Evolutionary conservation across 2,113 vertebrate genomes (phyloP).

Genomic region (Bolborhynchus lineola): DNA sequence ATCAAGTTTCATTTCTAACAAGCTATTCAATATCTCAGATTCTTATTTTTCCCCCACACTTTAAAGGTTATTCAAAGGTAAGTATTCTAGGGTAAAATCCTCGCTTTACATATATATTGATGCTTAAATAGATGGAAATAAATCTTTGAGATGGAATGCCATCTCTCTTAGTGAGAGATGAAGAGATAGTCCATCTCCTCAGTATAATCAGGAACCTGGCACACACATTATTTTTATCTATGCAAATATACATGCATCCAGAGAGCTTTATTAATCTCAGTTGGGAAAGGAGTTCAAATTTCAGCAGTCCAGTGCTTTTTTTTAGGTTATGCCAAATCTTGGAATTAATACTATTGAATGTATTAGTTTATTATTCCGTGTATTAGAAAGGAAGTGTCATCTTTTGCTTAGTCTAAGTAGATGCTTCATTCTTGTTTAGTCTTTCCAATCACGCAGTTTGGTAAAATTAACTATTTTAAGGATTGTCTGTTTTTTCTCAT

Average conservation of each 20-base stretch:
- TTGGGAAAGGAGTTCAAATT: not conserved
- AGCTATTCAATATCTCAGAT: not conserved
- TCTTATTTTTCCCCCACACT: not conserved
- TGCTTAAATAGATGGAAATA: not conserved
- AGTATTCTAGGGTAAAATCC: not conserved
- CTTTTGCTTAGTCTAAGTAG: not conserved
- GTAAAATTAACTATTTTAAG: not conserved
- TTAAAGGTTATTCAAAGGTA: not conserved
- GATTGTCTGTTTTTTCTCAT: not conserved
- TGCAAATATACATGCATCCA: not conserved
- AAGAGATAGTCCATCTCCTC: not conserved
- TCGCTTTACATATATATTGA: not conserved
- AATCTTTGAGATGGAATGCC: not conserved
- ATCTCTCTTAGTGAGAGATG: not conserved
- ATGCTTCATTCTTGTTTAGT: not conserved
- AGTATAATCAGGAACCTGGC: not conserved
- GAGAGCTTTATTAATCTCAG: not conserved
- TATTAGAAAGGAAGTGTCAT: not conserved
- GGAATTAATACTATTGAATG: not conserved
- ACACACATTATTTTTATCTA: not conserved
- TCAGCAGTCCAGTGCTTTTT: not conserved
- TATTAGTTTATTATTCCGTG: not conserved
- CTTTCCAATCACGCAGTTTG: not conserved
- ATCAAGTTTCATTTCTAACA: not conserved
- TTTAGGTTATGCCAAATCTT: not conserved